phyloP scores from a whole-genome alignment of 1,140 invertebrate species.

The Aphaenogaster floridana region DNA sequence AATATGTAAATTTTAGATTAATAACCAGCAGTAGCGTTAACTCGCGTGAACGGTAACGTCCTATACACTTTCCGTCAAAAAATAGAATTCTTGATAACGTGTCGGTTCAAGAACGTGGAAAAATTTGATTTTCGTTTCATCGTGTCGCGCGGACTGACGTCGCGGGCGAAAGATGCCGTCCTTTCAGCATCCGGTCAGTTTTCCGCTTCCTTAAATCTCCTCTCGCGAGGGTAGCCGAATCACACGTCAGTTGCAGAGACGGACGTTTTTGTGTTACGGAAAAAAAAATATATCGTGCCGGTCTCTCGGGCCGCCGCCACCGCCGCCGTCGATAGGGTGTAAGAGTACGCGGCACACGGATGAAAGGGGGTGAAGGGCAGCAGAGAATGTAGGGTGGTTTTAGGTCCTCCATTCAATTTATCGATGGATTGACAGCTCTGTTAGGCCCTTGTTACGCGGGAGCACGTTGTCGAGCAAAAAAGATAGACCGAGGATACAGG shows the following conservation, averaged over 20 bases:
- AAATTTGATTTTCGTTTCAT: constrained; percentile 16
- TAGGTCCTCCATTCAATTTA: constrained; percentile 83
- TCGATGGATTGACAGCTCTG: constrained; percentile 83
- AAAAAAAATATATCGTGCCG: constrained; percentile 67
- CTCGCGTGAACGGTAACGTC: no score
- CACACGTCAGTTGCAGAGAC: constrained; percentile 76
- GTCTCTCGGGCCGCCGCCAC: constrained; percentile 64
- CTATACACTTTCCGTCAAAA: not conserved
- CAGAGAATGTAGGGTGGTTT: constrained; percentile 79
- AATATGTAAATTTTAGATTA: not conserved
- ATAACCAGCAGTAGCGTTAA: not conserved
- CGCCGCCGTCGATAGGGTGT: constrained; percentile 73
- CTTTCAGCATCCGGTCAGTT: constrained; percentile 69
- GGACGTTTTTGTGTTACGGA: constrained; percentile 74
- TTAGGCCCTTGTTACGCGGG: constrained; percentile 81
- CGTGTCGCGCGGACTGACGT: not conserved
- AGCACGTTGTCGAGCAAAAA: constrained; percentile 71
- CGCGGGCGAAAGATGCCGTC: constrained; percentile 27
- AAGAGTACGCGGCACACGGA: constrained; percentile 74
- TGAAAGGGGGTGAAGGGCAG: constrained; percentile 77
- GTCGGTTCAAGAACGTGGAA: not conserved
- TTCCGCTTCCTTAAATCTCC: constrained; percentile 75
- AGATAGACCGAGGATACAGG: constrained; percentile 44
- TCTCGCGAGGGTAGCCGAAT: constrained; percentile 71
- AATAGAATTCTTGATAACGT: not conserved